These are phyloP conservation scores for Timandra comae DNA, from an alignment of 2,888 invertebrate genomes.

Conservation along the genomic window DNA sequence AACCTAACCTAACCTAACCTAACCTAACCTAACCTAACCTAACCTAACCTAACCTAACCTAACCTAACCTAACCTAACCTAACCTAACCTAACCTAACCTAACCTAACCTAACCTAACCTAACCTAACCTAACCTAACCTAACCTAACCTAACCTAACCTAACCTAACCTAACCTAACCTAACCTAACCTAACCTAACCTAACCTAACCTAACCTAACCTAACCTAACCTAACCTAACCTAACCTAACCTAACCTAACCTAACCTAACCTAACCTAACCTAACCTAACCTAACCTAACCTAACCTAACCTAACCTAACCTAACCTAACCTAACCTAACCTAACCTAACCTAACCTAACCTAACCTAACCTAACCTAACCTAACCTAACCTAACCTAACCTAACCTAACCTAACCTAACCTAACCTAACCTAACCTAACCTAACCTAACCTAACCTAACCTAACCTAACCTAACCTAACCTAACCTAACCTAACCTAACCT, in stretches of 20 bases:
- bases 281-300: slow-evolving; percentile 17
- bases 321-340: slow-evolving; percentile 23
- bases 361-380: slow-evolving; percentile 17
- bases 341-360: slow-evolving; percentile 23
- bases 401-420: slow-evolving; percentile 14
- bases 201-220: slow-evolving; percentile 15
- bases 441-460: slow-evolving; percentile 8
- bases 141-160: slow-evolving; percentile 15
- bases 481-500: background rate
- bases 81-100: slow-evolving; percentile 16
- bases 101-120: slow-evolving; percentile 14
- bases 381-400: slow-evolving; percentile 15
- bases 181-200: slow-evolving; percentile 15
- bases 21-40: slow-evolving; percentile 16
- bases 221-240: slow-evolving; percentile 15
- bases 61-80: slow-evolving; percentile 16
- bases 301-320: slow-evolving; percentile 24
- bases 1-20: slow-evolving; percentile 16
- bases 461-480: slow-evolving; percentile 10
- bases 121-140: slow-evolving; percentile 14
- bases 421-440: slow-evolving; percentile 12
- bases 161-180: slow-evolving; percentile 15
- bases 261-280: slow-evolving; percentile 15
- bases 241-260: slow-evolving; percentile 15
- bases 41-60: slow-evolving; percentile 16